phyloP scores from a whole-genome alignment of 1,140 invertebrate genomes.

The Pseudomyrmex cubaensis region DNA sequence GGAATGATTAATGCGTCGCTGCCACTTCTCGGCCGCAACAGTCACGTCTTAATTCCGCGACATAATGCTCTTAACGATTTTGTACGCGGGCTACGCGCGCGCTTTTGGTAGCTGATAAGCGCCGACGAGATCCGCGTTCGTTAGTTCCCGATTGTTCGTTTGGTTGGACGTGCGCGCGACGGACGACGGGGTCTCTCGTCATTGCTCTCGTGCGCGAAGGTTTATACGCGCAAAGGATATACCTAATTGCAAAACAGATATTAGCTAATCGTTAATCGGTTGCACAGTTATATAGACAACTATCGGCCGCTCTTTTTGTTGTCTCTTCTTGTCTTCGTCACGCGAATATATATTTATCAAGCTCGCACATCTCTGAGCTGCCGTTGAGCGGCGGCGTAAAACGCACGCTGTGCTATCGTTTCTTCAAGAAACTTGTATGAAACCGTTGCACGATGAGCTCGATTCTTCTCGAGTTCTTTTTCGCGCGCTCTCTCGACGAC shows the following conservation, averaged over 20 bases:
- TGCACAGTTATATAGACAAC: not conserved
- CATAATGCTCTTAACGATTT: slow-evolving; percentile 74
- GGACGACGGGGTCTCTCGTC: not conserved
- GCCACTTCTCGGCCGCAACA: slow-evolving; percentile 58
- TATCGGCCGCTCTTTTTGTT: too few relatives aligned
- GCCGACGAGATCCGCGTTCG: slow-evolving; percentile 55
- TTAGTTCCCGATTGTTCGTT: slow-evolving; percentile 59
- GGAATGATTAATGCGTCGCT: slow-evolving; percentile 66
- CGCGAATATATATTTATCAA: too few relatives aligned
- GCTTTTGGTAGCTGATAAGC: slow-evolving; percentile 59
- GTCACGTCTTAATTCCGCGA: slow-evolving; percentile 73
- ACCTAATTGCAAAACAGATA: slow-evolving; percentile 15
- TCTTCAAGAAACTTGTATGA: too few relatives aligned
- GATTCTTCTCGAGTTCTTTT: too few relatives aligned
- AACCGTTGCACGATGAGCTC: too few relatives aligned
- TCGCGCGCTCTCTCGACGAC: too few relatives aligned
- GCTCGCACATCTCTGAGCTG: too few relatives aligned
- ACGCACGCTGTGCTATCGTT: too few relatives aligned
- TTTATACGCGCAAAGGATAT: too few relatives aligned
- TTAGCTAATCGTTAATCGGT: slow-evolving; percentile 43
- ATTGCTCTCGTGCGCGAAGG: not conserved
- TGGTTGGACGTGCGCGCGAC: slow-evolving; percentile 36
- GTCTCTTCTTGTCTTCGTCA: too few relatives aligned
- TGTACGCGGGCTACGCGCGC: slow-evolving; percentile 50
- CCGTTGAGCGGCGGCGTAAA: too few relatives aligned